Evolutionary conservation across 2,113 vertebrate species (phyloP).

Genomic region (Thamnophis sirtalis): DNA sequence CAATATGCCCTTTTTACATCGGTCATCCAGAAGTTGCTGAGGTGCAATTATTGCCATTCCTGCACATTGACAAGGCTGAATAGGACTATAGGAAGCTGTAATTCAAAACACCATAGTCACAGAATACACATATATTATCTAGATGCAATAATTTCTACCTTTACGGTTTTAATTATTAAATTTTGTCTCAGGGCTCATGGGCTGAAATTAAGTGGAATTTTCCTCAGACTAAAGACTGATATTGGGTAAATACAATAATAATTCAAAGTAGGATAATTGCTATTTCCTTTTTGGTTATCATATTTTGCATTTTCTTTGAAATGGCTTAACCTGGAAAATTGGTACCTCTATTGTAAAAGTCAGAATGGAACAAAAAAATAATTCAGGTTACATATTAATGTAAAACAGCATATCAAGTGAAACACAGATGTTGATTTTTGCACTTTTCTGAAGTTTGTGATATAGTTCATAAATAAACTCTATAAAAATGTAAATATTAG

Average conservation of each 20-base stretch:
- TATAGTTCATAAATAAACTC: background rate
- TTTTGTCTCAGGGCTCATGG: background rate
- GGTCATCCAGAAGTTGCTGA: background rate
- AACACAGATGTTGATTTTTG: background rate
- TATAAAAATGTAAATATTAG: background rate
- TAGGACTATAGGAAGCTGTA: background rate
- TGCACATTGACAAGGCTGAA: background rate
- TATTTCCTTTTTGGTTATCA: background rate
- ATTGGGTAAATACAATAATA: background rate
- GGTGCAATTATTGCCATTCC: background rate
- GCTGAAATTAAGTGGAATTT: background rate
- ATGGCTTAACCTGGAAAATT: background rate
- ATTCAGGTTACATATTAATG: background rate
- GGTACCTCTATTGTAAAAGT: background rate
- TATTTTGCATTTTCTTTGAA: background rate
- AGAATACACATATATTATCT: background rate
- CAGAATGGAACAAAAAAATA: background rate
- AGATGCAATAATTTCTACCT: background rate
- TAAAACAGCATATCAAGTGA: background rate
- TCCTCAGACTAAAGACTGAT: background rate
- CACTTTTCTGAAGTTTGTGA: background rate
- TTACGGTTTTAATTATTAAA: background rate
- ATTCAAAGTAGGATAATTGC: background rate
- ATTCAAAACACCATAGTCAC: background rate
- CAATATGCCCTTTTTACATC: background rate